Base-by-base conservation (phyloP, 2,797 vertebrate genomes). In the Malacoctenus gilli region DNA sequence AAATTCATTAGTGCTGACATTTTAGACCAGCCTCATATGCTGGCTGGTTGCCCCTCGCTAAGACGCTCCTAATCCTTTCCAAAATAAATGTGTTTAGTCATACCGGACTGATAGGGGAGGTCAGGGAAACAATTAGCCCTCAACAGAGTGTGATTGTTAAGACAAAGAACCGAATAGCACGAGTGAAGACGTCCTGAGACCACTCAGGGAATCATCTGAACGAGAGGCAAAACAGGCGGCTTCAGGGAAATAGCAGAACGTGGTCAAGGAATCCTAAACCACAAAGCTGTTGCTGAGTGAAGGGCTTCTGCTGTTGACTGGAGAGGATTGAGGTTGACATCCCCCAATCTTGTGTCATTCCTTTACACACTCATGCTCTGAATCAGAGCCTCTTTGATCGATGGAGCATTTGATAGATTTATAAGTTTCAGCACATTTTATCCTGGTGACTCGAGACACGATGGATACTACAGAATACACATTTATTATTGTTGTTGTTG, bases 1-100 rank as follows among this genome's bases (percentile, higher is more conserved):
- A 35, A 46, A 63, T 42, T 46, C 16, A 52, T 77, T 32, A 25
- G 8, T 35, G 56, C 31, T 83, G 80, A 80, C 77, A 83, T 85
- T 80, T 85, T n/a, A 72, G 44, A 35, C 21, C 13, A 21, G 32
- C 48, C 34, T 61, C 10, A 32, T 59, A 32, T 52, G 40, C 46
- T 50, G 52, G 9, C 16, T 7, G 19, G 19, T 15, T 11, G 37
- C 28, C 51, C 32, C 25, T 12, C 6, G n/a, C n/a, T n/a, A n/a
- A 36, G 62, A 58, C 54, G 21, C 23, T 30, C 13, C n/a, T 22
- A 22, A 60, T 49, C 14, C 30, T 35, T 44, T 72, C 10, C 53
- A 25, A 34, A 34, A 13, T 52, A 36, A 41, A 70, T 52, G 25
- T 41, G 40, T 13, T n/a, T 16, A 39, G 47, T 12, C 32, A 31